phyloP scores from a whole-genome alignment of 23 tunicate genomes.

The Botrylloides violaceus region DNA sequence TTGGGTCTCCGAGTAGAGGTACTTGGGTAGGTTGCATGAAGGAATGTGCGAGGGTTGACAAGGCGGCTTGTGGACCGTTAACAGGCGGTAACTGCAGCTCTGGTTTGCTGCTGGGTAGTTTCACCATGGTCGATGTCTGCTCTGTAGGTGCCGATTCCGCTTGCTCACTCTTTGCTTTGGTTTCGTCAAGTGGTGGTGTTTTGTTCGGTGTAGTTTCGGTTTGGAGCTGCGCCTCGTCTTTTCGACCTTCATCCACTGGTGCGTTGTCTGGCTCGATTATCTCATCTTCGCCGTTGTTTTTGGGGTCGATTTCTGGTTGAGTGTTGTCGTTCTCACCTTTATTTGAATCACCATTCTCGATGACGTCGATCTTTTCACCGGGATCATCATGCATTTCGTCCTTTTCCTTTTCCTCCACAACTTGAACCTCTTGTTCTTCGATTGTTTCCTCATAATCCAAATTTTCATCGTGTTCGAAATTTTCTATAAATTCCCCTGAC shows the following conservation, averaged over 20 bases:
- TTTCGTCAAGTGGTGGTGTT: not conserved
- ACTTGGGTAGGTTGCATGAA: conserved; percentile 12
- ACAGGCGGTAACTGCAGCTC: conserved; percentile 3
- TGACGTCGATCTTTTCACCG: not conserved
- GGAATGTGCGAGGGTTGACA: conserved; percentile 6
- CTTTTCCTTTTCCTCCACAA: not conserved
- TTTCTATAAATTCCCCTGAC: not conserved
- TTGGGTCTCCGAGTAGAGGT: conserved; percentile 2
- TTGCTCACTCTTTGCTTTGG: not conserved
- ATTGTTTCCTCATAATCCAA: not conserved
- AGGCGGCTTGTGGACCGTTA: conserved; percentile 14
- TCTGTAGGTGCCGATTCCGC: not conserved
- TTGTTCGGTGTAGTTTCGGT: not conserved
- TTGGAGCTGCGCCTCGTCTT: not conserved
- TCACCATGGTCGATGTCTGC: not conserved
- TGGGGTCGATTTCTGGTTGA: not conserved
- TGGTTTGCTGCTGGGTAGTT: not conserved
- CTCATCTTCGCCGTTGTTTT: not conserved
- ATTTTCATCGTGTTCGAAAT: not conserved
- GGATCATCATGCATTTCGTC: not conserved
- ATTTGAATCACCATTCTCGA: not conserved
- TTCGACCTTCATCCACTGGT: not conserved
- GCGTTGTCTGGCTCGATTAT: not conserved
- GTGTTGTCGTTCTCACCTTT: not conserved
- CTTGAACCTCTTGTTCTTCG: not conserved